Evolutionary conservation across 2,113 vertebrate genomes (phyloP), one percentile per base, ranked within the genome.

Genomic region (Carassius auratus): DNA sequence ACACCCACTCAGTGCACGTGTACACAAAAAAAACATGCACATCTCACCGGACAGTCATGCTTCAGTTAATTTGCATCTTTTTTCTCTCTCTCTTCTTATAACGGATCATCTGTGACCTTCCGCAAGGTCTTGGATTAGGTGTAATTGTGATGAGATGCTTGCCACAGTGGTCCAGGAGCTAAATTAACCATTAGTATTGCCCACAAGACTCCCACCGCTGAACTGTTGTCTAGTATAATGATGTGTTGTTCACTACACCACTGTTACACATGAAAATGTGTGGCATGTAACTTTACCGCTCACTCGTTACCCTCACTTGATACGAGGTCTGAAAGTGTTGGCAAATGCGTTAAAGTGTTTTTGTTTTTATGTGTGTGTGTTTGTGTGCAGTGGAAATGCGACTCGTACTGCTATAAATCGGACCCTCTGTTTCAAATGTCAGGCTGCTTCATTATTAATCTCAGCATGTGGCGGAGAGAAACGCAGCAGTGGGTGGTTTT

Each of bases 141-240:
- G 86, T 93, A 93, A 93, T 93, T 92, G 90, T 90, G 89, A 77
- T 92, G 92, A 93, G 90, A 90, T 88, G 90, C 86, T 89, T 90
- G 88, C 68, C 87, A 81, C 83, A 76, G 55, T 88, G 89, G 87
- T 90, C 83, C 79, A 87, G 86, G 79, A 92, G 87, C 89, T 85
- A 87, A 88, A 87, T 84, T 73, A 84, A 89, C 86, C 75, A 89
- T 89, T 84, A 88, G 76, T 85, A 86, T 91, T 89, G 85, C 85
- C 86, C 86, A 86, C 87, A 87, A 91, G 86, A 79, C 33, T 77
- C n/a, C 77, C 42, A 84, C 48, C 42, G 13, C 61, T 26, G n/a
- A 64, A 64, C 77, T 85, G 17, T 81, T 76, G 79, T 88, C 84
- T 73, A 84, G 83, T 81, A 82, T 84, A 87, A 85, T 87, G 87